Base-by-base conservation (phyloP, 53 echinoderm and acorn worm species). In the Actinopyga echinites region DNA sequence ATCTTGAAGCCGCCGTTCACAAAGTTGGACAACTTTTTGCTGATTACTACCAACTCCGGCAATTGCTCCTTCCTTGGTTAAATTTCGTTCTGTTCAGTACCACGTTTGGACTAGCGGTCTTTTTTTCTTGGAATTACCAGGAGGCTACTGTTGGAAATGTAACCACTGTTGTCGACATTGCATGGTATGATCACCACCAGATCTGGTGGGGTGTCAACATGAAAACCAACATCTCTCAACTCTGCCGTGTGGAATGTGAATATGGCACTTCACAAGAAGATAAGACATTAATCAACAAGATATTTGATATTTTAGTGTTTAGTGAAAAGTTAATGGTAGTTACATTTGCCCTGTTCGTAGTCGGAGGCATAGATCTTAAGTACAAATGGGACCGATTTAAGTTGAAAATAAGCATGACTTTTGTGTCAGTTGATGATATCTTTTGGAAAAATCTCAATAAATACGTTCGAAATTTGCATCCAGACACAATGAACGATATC, bases 11-110 rank as follows among this genome's bases (percentile, higher is more conserved):
- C 3, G 38, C 40, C 44, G 40, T 44, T 44, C 12, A 40, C 35
- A 69, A 19, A 21, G 24, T 40, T 24, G 44, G 25, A 69, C 23
- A 20, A 69, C 44, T 69, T 33, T 69, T 69, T 21, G 20, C 40
- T 25, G 69, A 69, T 25, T 69, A 69, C 69, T 69, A 69, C 69
- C 69, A 69, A 26, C 69, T 69, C 15, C 40, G 69, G 4, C 40
- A 69, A 26, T 19, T 69, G 23, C 25, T 69, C 13, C 32, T 40
- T 10, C 45, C 69, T 2, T 69, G 38, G 69, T 26, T 69, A 2
- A 69, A 69, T n/a, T 69, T 69, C 36, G 44, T 69, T n/a, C 40
- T 69, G 25, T 69, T 69, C 25, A 44, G 44, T 40, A 43, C 69
- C 15, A 44, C 69, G 8, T 69, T 69, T 69, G 69, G 69, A 40